Evolutionary conservation across 2,113 vertebrate species (phyloP).

Genomic region (Daphoenositta chrysoptera): DNA sequence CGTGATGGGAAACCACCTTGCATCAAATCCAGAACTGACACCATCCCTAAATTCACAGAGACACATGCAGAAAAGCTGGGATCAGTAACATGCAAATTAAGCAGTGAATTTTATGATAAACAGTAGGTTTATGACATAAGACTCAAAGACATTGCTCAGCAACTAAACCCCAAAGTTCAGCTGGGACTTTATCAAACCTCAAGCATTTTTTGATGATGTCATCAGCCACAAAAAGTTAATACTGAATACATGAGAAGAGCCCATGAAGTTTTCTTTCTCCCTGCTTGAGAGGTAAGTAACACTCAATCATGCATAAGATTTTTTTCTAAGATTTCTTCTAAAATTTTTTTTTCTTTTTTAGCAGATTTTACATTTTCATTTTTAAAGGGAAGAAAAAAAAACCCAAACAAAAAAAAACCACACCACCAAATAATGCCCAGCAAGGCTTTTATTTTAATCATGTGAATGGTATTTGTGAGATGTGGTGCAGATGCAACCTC

Average conservation of each 20-base stretch:
- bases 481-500: neutral
- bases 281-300: neutral
- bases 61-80: neutral
- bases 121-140: neutral
- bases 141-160: neutral
- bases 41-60: conserved; percentile 83
- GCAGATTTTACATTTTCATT: neutral
- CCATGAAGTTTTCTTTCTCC: neutral
- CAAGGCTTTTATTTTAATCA: neutral
- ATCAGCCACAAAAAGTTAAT: neutral
- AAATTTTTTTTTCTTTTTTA: neutral
- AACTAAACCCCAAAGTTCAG: neutral
- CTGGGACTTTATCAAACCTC: neutral
- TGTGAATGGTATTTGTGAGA: neutral
- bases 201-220: neutral
- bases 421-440: neutral
- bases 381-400: neutral
- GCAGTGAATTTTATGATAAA: neutral
- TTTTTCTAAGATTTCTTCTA: neutral
- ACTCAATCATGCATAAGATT: neutral
- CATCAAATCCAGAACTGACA: conserved; percentile 97
- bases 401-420: neutral
- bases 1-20: conserved; percentile 97
- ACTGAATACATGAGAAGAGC: neutral
- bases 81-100: neutral